phyloP scores from a whole-genome alignment of 2,888 invertebrate species.

The Diaprepes abbreviatus region DNA sequence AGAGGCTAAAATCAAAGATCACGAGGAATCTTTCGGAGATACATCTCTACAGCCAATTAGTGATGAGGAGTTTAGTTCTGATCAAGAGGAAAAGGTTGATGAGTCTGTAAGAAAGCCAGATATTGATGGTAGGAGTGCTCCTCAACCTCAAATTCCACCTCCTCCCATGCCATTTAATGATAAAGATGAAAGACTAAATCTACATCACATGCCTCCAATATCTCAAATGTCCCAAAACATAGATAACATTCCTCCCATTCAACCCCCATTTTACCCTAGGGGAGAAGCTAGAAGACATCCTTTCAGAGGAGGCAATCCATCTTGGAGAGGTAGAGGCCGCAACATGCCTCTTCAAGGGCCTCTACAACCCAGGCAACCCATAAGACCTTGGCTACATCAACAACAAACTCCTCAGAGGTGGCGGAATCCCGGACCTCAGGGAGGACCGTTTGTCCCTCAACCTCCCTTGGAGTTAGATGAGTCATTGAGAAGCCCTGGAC shows the following conservation, averaged over 20 bases:
- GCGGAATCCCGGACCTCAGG: conserved; percentile 14
- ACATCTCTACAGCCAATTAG: conserved; percentile 64
- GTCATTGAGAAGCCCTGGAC: conserved; percentile 49
- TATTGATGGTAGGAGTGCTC: background rate
- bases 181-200: conserved; percentile 54
- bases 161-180: conserved; percentile 53
- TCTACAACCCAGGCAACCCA: conserved; percentile 47
- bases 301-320: conserved; percentile 36
- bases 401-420: conserved; percentile 28
- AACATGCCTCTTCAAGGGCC: conserved; percentile 48
- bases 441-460: background rate
- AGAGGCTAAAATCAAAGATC: conserved; percentile 81
- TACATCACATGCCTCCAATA: conserved; percentile 15
- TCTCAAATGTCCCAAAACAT: conserved; percentile 26
- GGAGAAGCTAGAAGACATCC: conserved; percentile 16
- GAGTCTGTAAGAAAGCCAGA: conserved; percentile 1
- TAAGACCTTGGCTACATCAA: conserved; percentile 55
- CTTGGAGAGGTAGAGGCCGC: conserved; percentile 44
- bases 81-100: conserved; percentile 52
- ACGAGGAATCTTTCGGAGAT: conserved; percentile 70
- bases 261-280: conserved; percentile 43
- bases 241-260: conserved; percentile 18
- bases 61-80: conserved; percentile 64
- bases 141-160: conserved; percentile 18
- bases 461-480: conserved; percentile 38